Evolutionary conservation across 2,888 invertebrate genomes (phyloP).

Genomic region (Cylloceria caligata): DNA sequence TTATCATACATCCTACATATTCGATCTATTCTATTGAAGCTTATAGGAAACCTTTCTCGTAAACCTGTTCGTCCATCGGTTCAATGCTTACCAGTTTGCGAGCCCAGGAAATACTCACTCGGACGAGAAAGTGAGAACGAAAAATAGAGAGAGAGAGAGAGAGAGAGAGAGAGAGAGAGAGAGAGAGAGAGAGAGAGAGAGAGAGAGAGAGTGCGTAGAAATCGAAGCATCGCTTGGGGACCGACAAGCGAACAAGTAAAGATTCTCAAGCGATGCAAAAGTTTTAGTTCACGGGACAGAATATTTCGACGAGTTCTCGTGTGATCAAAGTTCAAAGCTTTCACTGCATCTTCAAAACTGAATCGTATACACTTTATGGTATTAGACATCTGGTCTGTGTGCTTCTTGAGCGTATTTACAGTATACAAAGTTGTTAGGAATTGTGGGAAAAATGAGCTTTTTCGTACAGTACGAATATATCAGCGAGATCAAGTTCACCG

Average conservation of each 20-base stretch:
- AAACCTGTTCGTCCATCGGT: constrained; percentile 1
- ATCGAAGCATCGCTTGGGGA: constrained; percentile 36
- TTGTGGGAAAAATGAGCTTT: constrained; percentile 15
- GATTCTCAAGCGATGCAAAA: constrained; percentile 30
- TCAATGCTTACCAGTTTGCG: constrained; percentile 39
- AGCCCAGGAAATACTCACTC: constrained; percentile 34
- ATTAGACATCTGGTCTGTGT: constrained; percentile 3
- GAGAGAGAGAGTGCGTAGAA: background rate
- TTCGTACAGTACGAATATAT: background rate
- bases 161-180: too few relatives aligned
- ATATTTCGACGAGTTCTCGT: constrained; percentile 34
- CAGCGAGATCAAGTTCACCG: background rate
- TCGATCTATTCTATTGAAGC: constrained; percentile 36
- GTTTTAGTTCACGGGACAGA: constrained; percentile 42
- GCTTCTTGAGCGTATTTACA: constrained; percentile 11
- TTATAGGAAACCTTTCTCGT: constrained; percentile 21
- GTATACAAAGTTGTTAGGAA: constrained; percentile 11
- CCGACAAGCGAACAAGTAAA: constrained; percentile 3
- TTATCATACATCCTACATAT: constrained; percentile 42
- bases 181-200: background rate
- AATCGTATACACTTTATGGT: constrained; percentile 25
- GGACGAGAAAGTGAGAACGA: too few relatives aligned
- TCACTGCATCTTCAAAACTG: constrained; percentile 20
- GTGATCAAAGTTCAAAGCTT: constrained; percentile 47
- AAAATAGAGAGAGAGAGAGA: background rate